These are phyloP conservation scores for Rhagophthalmus giganteus DNA, from an alignment of 2,888 invertebrate species.

Conservation along the genomic window DNA sequence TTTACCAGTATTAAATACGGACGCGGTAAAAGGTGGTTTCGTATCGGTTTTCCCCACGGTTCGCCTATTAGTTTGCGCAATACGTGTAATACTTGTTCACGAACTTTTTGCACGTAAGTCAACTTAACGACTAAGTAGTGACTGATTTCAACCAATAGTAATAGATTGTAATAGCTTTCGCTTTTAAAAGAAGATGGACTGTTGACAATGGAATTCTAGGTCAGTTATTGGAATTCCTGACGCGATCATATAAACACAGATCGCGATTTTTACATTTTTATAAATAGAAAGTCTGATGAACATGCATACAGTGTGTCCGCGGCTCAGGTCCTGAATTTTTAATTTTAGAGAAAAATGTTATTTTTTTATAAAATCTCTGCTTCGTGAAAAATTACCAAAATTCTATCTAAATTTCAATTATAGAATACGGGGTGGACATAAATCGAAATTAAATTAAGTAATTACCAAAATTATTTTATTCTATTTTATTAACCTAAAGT, in stretches of 20 bases:
- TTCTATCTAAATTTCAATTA: not conserved
- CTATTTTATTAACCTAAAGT: too few relatives aligned
- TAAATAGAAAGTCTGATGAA: too few relatives aligned
- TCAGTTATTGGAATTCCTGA: constrained; percentile 4
- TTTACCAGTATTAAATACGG: too few relatives aligned
- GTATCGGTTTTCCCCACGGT: too few relatives aligned
- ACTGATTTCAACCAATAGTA: constrained; percentile 12
- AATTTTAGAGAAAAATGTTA: not conserved
- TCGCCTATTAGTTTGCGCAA: not conserved
- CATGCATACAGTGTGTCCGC: not conserved
- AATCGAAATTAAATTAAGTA: too few relatives aligned
- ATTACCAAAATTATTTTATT: too few relatives aligned
- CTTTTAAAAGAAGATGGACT: constrained; percentile 19
- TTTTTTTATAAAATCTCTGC: not conserved
- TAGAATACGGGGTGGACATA: too few relatives aligned
- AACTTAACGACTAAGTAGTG: constrained; percentile 8
- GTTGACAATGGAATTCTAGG: constrained; percentile 10
- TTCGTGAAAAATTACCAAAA: not conserved
- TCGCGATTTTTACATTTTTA: too few relatives aligned
- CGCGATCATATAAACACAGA: too few relatives aligned
- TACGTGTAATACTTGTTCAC: not conserved
- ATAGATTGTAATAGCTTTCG: too few relatives aligned
- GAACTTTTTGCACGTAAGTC: constrained; percentile 14
- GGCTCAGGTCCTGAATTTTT: too few relatives aligned
- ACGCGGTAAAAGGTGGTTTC: too few relatives aligned